These are phyloP conservation scores for Odocoileus virginianus DNA, from an alignment of 2,113 vertebrate genomes.

Conservation along the genomic window DNA sequence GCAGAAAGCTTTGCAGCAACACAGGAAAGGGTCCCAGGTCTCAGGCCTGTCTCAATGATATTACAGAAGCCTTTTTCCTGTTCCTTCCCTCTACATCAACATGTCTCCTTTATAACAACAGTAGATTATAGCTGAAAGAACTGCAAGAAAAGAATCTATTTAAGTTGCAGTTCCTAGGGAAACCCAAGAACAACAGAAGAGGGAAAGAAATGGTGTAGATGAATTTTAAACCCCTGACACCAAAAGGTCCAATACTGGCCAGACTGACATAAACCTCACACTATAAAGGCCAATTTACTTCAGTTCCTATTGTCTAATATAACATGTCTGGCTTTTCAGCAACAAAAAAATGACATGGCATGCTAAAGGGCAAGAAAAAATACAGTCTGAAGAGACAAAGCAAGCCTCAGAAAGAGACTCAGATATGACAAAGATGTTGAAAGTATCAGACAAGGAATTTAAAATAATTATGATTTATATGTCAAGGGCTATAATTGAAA, in stretches of 20 bases:
- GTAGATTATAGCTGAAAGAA: not conserved
- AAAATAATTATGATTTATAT: not conserved
- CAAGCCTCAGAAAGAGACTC: not conserved
- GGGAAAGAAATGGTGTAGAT: not conserved
- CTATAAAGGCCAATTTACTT: not conserved
- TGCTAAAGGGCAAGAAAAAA: not conserved
- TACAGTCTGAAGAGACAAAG: not conserved
- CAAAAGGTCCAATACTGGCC: not conserved
- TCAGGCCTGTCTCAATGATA: not conserved
- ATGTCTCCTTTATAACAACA: not conserved
- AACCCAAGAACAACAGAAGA: not conserved
- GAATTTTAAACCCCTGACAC: not conserved
- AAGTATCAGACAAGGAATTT: not conserved
- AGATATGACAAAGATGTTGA: not conserved
- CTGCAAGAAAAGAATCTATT: not conserved
- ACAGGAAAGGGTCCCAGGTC: not conserved
- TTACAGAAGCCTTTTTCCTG: not conserved
- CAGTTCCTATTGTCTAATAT: not conserved
- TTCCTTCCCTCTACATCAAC: not conserved
- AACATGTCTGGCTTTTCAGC: not conserved
- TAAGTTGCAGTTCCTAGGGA: not conserved
- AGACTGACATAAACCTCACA: not conserved
- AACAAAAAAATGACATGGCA: not conserved
- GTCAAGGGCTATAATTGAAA: not conserved
- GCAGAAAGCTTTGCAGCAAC: not conserved